A percentile compares a stretch with the other conserved stretches of the same genome.
Conservation (phyloP, 2,113 vertebrate genomes). For the Zosterops japonicus region DNA sequence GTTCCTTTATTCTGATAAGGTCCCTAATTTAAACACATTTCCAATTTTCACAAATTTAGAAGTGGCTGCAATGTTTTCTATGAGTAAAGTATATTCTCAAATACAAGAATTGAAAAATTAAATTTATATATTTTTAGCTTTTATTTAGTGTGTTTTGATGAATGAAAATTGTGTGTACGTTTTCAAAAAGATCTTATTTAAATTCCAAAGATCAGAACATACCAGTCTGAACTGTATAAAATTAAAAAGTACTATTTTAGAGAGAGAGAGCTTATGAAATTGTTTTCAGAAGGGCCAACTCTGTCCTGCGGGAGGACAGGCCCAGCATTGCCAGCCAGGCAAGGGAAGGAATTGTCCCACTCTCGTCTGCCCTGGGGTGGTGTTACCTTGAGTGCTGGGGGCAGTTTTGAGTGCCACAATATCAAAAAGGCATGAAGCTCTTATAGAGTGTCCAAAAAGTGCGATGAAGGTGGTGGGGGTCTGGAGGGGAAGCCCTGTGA, state of each 20-base stretch:
- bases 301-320: not conserved
- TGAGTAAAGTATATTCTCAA: not conserved
- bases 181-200: not conserved
- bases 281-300: not conserved
- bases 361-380: fast-evolving
- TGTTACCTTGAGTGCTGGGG: fast-evolving
- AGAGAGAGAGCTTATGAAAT: not conserved
- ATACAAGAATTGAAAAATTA: not conserved
- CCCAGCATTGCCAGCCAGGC: fast-evolving
- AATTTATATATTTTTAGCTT: not conserved
- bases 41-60: not conserved
- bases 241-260: not conserved
- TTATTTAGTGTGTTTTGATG: not conserved
- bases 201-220: not conserved
- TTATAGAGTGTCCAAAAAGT: not conserved
- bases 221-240: not conserved
- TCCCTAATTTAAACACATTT: not conserved
- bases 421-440: fast-evolving
- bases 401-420: not conserved
- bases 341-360: not conserved
- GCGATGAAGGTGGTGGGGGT: not conserved
- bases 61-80: not conserved
- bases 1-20: not conserved
- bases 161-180: not conserved
- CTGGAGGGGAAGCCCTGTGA: not conserved